Conservation (phyloP, 2,113 vertebrate species). For the Centrocercus urophasianus region DNA sequence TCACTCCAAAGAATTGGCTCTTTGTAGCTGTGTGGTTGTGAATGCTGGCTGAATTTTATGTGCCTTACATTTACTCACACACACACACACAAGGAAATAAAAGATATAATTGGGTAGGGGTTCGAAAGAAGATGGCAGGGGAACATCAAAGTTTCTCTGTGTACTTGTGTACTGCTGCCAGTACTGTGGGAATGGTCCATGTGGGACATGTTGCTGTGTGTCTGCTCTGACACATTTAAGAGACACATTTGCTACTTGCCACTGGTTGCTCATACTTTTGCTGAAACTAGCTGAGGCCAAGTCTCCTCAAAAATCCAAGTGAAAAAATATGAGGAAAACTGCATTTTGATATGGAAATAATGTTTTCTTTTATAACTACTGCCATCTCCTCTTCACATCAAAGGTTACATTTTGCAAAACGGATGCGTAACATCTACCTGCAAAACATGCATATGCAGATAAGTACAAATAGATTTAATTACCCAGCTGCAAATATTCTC, state of each 20-base stretch:
- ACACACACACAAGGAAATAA: neutral
- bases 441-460: conserved; percentile 3
- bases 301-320: neutral
- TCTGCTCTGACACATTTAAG: neutral
- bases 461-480: conserved; percentile 42
- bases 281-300: neutral
- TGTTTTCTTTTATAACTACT: neutral
- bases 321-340: neutral
- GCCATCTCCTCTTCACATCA: neutral
- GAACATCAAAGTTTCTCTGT: neutral
- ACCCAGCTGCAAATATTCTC: conserved; percentile 38
- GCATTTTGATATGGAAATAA: neutral
- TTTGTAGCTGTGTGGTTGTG: neutral
- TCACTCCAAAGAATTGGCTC: neutral
- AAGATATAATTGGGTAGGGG: neutral
- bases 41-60: neutral
- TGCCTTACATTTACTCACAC: neutral
- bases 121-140: neutral
- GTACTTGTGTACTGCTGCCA: neutral
- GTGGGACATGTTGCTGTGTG: neutral
- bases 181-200: neutral
- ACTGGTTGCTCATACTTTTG: neutral
- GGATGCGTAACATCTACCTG: neutral
- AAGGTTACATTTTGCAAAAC: neutral
- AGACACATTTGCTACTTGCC: neutral